These are phyloP conservation scores for Ailurus styani DNA, from an alignment of 2,113 vertebrate species.

Conservation along the genomic window DNA sequence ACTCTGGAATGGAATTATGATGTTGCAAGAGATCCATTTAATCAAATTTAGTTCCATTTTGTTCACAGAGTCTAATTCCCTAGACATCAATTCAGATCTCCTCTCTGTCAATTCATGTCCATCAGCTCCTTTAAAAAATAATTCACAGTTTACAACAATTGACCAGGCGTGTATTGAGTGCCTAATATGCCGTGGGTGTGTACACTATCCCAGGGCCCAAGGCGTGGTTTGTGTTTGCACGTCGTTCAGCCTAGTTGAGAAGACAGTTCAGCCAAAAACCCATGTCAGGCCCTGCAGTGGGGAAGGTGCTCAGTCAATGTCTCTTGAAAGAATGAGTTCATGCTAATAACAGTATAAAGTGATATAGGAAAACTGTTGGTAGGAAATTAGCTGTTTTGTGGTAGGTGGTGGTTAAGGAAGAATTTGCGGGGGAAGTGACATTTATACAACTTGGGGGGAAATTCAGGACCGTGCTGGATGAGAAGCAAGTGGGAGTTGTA, in stretches of 20 bases:
- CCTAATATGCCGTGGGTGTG: no score
- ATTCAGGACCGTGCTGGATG: no score
- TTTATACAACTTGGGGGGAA: background rate
- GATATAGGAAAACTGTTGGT: background rate
- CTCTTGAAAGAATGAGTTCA: background rate
- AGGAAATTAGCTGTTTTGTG: background rate
- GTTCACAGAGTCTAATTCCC: background rate
- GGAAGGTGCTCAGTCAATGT: no score
- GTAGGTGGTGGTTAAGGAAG: background rate
- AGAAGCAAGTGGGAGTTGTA: background rate
- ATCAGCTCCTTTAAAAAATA: background rate
- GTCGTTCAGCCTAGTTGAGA: background rate
- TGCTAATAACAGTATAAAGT: background rate
- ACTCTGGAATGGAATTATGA: background rate
- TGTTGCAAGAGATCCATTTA: constrained; percentile 29
- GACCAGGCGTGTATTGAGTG: no score
- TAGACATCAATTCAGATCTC: background rate
- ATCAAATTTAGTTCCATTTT: constrained; percentile 3
- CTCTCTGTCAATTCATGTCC: background rate
- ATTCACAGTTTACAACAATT: background rate
- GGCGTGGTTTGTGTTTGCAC: background rate
- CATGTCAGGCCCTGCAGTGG: background rate
- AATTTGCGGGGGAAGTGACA: background rate
- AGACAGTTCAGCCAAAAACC: background rate
- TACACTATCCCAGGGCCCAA: background rate